These are phyloP conservation scores for Laticauda laticaudata DNA, from an alignment of 2,113 vertebrate species.

Conservation along the genomic window DNA sequence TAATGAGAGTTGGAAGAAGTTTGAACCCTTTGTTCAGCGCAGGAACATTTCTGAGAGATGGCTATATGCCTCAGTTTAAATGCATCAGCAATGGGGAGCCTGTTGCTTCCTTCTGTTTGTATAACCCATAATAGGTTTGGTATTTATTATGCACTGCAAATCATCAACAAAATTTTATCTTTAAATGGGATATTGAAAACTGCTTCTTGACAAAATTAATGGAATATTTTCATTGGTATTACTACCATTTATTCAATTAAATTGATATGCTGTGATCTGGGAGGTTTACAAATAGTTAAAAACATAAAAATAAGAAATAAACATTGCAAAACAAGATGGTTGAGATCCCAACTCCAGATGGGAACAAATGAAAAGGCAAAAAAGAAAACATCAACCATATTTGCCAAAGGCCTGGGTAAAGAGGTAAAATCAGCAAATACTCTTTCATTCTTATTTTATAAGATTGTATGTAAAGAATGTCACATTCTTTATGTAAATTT, in stretches of 20 bases:
- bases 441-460: conserved; percentile 24
- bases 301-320: not conserved
- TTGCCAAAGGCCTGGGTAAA: not conserved
- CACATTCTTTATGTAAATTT: not conserved
- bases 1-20: not conserved
- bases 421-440: not conserved
- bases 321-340: not conserved
- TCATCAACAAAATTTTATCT: not conserved
- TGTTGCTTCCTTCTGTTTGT: not conserved
- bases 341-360: not conserved
- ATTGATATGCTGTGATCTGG: not conserved
- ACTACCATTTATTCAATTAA: not conserved
- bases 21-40: not conserved
- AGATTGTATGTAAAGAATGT: not conserved
- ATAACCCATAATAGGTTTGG: not conserved
- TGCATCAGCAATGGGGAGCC: not conserved
- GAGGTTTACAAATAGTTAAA: not conserved
- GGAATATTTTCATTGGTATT: not conserved
- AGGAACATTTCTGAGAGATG: not conserved
- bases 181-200: not conserved
- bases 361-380: not conserved
- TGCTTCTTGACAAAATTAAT: not conserved
- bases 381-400: not conserved
- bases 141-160: not conserved
- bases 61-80: not conserved